Evolutionary conservation across 2,888 invertebrate genomes (phyloP), one percentile per base, ranked within the genome.

Genomic region (Rugalucina vietnamica): DNA sequence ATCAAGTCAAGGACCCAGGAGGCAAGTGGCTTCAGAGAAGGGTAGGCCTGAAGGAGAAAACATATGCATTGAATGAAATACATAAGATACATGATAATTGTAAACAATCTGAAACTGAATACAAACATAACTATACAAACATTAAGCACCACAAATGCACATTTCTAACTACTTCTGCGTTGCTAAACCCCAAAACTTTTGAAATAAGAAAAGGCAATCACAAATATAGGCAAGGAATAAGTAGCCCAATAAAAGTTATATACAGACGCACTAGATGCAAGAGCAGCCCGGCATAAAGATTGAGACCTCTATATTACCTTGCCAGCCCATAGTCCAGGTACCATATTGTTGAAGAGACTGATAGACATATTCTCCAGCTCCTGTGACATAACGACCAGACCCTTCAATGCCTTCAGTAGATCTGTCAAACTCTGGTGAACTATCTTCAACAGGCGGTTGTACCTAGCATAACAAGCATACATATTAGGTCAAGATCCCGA

Each of bases 341-440:
- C 97, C 32, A 95, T 95, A 93, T 97, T 97, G 82, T 95, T 96
- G 87, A 96, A 96, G 27, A 97, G 95, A 89, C 96, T 96, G 57
- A 93, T 94, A 0, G 97, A 95, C 96, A 97, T 97, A 84, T 96
- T 96, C 95, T 97, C 97, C 81, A 97, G 94, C 0, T 96, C 96
- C 89, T 97, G 97, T 0, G 97, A 97, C 97, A 97, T 97, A 65
- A 97, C 97, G 43, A 97, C 97, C 57, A 97, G 94, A 12, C 97
- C 97, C 92, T 97, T 97, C 29, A 97, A 95, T 0, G 97, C 97
- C 93, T 97, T 97, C 86, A 97, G 94, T 60, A 95, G 91, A 87
- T 95, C 95, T 60, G 93, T 95, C 54, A 97, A 94, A 0, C 96
- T 96, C n/a, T 95, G 95, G 60, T 93, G 92, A 50, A 95, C 93